Evolutionary conservation across 2,113 vertebrate species (phyloP).

Genomic region (Penelope pileata): DNA sequence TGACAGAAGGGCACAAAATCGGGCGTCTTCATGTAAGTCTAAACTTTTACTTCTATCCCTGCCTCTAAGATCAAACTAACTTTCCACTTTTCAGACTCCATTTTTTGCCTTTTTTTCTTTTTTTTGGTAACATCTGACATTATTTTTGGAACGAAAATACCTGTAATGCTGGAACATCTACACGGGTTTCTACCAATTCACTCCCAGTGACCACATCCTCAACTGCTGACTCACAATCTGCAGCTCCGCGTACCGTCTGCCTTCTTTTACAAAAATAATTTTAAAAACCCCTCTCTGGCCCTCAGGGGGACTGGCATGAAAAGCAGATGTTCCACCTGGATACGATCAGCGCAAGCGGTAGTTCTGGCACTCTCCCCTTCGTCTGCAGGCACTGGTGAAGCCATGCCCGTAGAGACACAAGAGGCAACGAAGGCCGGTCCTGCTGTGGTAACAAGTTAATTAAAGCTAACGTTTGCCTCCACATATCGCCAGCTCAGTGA

Average conservation of each 20-base stretch:
- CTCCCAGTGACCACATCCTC: conserved; percentile 7
- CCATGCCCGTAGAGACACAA: background rate
- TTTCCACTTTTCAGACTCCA: background rate
- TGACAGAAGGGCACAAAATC: background rate
- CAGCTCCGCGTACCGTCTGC: background rate
- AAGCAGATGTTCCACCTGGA: background rate
- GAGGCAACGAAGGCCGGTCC: background rate
- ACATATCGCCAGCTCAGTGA: background rate
- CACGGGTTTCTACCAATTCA: background rate
- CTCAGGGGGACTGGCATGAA: background rate
- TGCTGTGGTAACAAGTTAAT: background rate
- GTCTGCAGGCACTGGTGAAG: background rate
- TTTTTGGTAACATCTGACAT: background rate
- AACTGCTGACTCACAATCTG: background rate
- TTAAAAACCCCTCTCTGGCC: background rate
- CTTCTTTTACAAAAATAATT: background rate
- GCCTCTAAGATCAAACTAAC: background rate
- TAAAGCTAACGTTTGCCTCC: background rate
- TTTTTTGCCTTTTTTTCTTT: background rate
- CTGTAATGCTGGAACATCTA: background rate
- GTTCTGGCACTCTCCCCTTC: background rate
- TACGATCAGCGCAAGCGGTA: background rate
- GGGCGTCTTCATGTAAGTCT: background rate
- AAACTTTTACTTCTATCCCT: background rate
- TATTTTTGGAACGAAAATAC: background rate